phyloP scores from a whole-genome alignment of 2,888 invertebrate genomes.

The Nephrotoma guestfalica region DNA sequence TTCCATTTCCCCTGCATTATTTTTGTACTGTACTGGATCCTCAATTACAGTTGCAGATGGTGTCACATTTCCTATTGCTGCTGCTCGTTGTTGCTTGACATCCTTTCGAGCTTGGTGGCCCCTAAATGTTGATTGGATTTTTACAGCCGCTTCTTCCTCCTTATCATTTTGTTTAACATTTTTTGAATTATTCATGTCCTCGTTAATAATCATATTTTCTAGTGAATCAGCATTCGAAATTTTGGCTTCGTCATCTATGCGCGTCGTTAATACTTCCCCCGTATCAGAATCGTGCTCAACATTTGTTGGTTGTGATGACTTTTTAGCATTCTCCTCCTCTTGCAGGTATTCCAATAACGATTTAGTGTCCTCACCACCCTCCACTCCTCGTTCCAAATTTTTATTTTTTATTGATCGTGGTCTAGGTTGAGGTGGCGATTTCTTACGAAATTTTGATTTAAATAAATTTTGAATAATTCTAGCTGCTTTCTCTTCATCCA shows the following conservation, averaged over 20 bases:
- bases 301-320: not conserved
- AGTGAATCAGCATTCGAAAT: not conserved
- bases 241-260: not conserved
- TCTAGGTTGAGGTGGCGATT: constrained; percentile 1
- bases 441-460: constrained; percentile 21
- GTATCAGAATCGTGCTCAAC: not conserved
- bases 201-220: not conserved
- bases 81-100: not conserved
- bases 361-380: not conserved
- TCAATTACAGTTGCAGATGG: not conserved
- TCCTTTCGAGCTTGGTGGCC: constrained; percentile 8
- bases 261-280: not conserved
- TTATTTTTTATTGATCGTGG: not conserved
- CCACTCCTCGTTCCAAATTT: not conserved
- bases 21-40: not conserved
- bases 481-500: constrained; percentile 18
- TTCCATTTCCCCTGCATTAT: not conserved
- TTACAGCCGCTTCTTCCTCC: constrained; percentile 1
- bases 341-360: not conserved
- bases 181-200: not conserved
- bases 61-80: not conserved
- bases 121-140: constrained; percentile 14
- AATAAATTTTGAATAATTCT: constrained; percentile 35
- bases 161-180: not conserved
- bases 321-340: not conserved